Evolutionary conservation across 2,888 invertebrate genomes (phyloP), one percentile per base, ranked within the genome.

Genomic region (Chrysolina oricalcia): DNA sequence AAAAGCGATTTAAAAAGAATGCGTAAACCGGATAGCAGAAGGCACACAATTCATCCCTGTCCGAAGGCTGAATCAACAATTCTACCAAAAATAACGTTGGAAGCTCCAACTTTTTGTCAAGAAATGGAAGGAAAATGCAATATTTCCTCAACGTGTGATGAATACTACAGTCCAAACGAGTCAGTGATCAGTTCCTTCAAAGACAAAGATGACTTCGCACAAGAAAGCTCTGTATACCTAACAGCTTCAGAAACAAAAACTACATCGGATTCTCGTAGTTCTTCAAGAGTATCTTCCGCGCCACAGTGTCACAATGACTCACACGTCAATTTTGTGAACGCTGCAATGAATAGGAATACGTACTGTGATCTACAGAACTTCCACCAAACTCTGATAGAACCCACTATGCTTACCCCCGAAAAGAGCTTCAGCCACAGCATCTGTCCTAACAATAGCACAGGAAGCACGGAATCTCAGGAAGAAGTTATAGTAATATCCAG

Each of bases 1-100:
- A 78, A 76, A 53, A 53, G 48, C 1, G 74, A 75, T 35, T 66
- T 75, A 53, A 74, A 74, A 48, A 65, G 72, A 27, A 15, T 63
- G 19, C 62, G 67, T 10, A 66, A 74, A 59, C 64, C 70, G 11
- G 41, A 67, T 17, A 69, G 72, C 17, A 69, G 72, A 46, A 74
- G 77, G 46, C 73, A 77, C 40, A 75, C 78, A 43, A 27, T 63
- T 65, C 35, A 48, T 35, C 17, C 27, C 4, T 27, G 15, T 8
- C 27, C 15, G 27, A 59, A 59, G 10, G 53, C 6, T 13, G 19
- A 40, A 71, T n/a, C 15, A 19, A n/a, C 6, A 19, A 15, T 40
- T 35, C 19, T 0, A 5, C 41, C 41, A 41, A 27, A 50, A 13
- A 40, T 27, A 43, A n/a, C 21, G 48, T 11, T 64, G 17, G 53